phyloP scores from a whole-genome alignment of 2,113 vertebrate genomes.

The Paraplagusia blochii region DNA sequence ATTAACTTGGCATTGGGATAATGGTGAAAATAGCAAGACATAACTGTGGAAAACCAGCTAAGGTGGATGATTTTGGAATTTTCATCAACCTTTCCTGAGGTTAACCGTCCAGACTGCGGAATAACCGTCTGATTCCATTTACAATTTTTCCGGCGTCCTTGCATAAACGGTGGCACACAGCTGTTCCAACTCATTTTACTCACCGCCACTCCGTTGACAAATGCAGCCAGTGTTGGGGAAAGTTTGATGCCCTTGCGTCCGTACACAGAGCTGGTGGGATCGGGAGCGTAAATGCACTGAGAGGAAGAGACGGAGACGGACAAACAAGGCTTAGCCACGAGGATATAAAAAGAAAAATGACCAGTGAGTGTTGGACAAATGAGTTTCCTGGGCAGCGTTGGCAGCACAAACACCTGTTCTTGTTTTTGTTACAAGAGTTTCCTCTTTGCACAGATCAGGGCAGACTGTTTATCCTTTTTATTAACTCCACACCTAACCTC shows the following conservation, averaged over 20 bases:
- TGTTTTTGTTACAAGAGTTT: no score
- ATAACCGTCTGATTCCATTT: neutral
- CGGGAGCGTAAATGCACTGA: slow-evolving; percentile 79
- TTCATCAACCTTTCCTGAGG: slow-evolving; percentile 5
- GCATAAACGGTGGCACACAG: slow-evolving; percentile 3
- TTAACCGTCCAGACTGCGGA: neutral
- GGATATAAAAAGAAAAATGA: neutral
- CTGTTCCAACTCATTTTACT: slow-evolving; percentile 50
- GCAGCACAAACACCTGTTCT: no score
- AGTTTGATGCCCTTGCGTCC: slow-evolving; percentile 75
- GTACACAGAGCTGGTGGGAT: slow-evolving; percentile 80
- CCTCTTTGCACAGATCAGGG: neutral
- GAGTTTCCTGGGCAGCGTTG: no score
- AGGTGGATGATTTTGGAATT: neutral
- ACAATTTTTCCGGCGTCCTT: neutral
- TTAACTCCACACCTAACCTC: slow-evolving; percentile 3
- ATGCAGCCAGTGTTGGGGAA: slow-evolving; percentile 81
- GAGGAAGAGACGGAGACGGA: slow-evolving; percentile 7
- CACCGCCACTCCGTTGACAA: slow-evolving; percentile 87
- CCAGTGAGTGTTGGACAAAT: no score
- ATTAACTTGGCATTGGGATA: neutral
- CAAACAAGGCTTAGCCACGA: slow-evolving; percentile 8
- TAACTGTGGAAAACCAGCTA: slow-evolving; percentile 8
- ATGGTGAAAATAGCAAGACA: no score
- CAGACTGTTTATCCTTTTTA: slow-evolving; percentile 10